Percentiles rank a stretch among this genome's conserved stretches.
phyloP scores from a whole-genome alignment of 2,888 invertebrate genomes.

The Dascillus cervinus region DNA sequence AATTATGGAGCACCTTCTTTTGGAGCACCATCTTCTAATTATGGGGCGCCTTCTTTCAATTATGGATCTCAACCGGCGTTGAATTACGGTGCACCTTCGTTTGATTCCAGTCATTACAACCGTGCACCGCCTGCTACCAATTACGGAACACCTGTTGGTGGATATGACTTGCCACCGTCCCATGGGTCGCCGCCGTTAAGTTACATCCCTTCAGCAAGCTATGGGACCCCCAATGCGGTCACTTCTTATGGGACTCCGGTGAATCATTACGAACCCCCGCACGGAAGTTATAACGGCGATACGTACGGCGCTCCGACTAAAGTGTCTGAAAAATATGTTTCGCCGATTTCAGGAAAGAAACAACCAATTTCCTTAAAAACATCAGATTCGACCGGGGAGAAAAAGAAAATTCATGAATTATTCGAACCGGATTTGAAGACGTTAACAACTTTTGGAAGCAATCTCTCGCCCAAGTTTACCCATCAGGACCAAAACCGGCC shows the following conservation, averaged over 20 bases:
- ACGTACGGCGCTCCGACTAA: too few species aligned
- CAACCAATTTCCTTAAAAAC: too few species aligned
- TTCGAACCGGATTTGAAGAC: too few species aligned
- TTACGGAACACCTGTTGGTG: constrained; percentile 17
- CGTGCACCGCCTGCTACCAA: constrained; percentile 23
- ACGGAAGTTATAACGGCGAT: too few species aligned
- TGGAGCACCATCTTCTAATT: constrained; percentile 15
- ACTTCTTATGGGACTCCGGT: constrained; percentile 31
- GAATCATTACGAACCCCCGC: constrained; percentile 8
- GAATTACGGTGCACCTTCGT: constrained; percentile 11
- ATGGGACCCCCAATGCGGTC: constrained; percentile 31
- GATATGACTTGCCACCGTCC: constrained; percentile 22
- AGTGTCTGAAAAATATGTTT: too few species aligned
- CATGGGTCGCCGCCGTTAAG: constrained; percentile 21
- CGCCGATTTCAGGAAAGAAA: too few species aligned
- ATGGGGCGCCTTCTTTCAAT: constrained; percentile 19
- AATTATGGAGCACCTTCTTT: constrained; percentile 17
- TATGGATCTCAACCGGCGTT: constrained; percentile 19
- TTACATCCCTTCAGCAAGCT: constrained; percentile 27
- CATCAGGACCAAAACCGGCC: too few species aligned
- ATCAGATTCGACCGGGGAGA: too few species aligned
- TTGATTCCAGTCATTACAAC: constrained; percentile 4
- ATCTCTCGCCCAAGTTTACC: too few species aligned
- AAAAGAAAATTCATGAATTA: too few species aligned
- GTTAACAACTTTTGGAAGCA: too few species aligned